Evolutionary conservation across 2,797 vertebrate genomes (phyloP).

Genomic region (Galagoides demidoff): DNA sequence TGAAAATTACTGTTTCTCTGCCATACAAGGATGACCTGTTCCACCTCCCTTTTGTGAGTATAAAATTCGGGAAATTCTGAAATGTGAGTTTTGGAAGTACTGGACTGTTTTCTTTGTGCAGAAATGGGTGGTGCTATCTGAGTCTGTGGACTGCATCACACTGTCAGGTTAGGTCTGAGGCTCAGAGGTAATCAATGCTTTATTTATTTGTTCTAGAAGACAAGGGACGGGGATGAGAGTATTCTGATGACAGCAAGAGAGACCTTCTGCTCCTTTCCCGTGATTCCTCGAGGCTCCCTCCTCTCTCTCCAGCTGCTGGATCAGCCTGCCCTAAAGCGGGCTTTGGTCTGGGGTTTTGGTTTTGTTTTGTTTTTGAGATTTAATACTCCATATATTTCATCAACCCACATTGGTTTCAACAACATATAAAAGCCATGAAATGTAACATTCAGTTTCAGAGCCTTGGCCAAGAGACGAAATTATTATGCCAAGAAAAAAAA

Average conservation of each 20-base stretch:
- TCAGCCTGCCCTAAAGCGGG: conserved; percentile 23
- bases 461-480: conserved; percentile 58
- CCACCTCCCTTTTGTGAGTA: not conserved
- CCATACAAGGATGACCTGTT: not conserved
- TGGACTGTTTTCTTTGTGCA: not conserved
- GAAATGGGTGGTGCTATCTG: not conserved
- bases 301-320: conserved; percentile 7
- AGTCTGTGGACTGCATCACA: not conserved
- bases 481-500: not conserved
- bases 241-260: conserved; percentile 46
- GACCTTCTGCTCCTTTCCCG: not conserved
- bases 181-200: conserved; percentile 6
- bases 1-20: not conserved
- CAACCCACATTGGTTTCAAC: conserved; percentile 53
- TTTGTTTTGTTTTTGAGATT: conserved; percentile 66
- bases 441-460: conserved; percentile 55
- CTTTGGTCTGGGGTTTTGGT: conserved; percentile 37
- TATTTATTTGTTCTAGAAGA: conserved; percentile 59
- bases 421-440: conserved; percentile 66
- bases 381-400: conserved; percentile 56
- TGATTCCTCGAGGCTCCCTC: not conserved
- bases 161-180: not conserved
- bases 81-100: conserved; percentile 32
- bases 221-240: not conserved
- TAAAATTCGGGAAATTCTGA: conserved; percentile 9